These are phyloP conservation scores for Nanorana parkeri DNA, from an alignment of 2,113 vertebrate genomes.

Conservation along the genomic window DNA sequence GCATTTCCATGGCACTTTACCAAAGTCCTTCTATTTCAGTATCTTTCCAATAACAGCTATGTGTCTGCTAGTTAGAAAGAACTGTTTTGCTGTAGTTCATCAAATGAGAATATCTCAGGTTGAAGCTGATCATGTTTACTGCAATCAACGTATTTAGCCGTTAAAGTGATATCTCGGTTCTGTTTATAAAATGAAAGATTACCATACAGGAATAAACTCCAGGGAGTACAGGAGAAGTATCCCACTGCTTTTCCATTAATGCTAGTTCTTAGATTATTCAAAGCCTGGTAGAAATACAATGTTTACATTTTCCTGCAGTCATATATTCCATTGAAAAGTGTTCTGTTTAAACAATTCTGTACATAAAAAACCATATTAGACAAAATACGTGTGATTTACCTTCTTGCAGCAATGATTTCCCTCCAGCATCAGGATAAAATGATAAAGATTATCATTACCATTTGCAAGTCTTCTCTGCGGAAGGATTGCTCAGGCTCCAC, in stretches of 20 bases:
- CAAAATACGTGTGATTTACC: constrained; percentile 4
- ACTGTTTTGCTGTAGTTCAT: neutral
- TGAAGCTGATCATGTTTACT: constrained; percentile 2
- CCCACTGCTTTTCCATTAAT: neutral
- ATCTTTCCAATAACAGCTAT: no score
- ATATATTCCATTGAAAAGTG: neutral
- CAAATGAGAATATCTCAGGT: constrained; percentile 4
- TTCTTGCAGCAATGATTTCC: constrained; percentile 11
- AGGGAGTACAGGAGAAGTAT: constrained; percentile 5
- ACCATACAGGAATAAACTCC: neutral
- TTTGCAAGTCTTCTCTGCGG: constrained; percentile 14
- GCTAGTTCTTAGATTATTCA: neutral
- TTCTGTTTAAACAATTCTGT: neutral
- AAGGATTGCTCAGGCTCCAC: constrained; percentile 4
- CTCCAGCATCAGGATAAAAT: constrained; percentile 10
- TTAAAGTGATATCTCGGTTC: neutral
- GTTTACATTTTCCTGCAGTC: constrained; percentile 15
- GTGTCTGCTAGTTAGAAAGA: no score
- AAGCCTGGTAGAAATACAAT: constrained; percentile 1
- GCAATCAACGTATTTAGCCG: constrained; percentile 23
- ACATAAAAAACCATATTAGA: neutral
- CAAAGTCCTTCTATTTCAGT: no score
- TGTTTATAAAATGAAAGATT: constrained; percentile 14
- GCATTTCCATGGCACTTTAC: no score
- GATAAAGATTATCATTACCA: constrained; percentile 42